Base-by-base conservation (phyloP, 2,888 invertebrate genomes). In the Sesia apiformis region DNA sequence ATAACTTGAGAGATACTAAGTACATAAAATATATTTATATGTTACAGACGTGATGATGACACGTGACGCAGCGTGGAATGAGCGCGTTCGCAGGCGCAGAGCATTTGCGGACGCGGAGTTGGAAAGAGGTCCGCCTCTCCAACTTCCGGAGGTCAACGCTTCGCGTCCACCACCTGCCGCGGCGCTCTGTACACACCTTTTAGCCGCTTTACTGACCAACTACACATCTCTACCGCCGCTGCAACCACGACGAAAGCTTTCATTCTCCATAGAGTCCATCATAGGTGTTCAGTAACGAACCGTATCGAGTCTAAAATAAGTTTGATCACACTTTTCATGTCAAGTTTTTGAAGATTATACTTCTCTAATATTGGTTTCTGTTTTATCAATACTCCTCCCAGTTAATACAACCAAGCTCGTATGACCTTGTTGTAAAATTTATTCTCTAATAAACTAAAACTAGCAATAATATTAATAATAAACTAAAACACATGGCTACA, bases 101-200 rank as follows among this genome's bases (percentile, higher is more conserved):
- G 89, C 93, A 78, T 93, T 92, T 87, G 93, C 93, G 70, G 93
- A 92, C 90, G 93, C 91, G 66, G 90, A 93, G 90, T 86, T 94
- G 77, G 93, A 93, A 84, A 92, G 92, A 69, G 91, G 70, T 3
- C 60, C 59, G 38, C 51, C 61, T 8, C 23, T 23, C 23, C 23
- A 23, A 23, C 23, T 23, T 23, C 23, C 23, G 23, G 23, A 23
- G 23, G 23, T 23, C 23, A 60, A 63, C 5, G 57, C 64, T 2
- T 57, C 66, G 1, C 62, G 64, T 0, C 63, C 64, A 3, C 62
- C 64, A 6, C 61, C 72, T 1, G 58, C 67, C 3, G 78, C 84
- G 0, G 65, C 79, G 4, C 82, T 92, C 65, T 93, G 93, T 63
- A 88, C 81, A 4, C 86, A 88, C 65, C 72, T 88, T 3, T 71